A percentile compares a stretch with the other conserved stretches of the same genome.
phyloP scores from a whole-genome alignment of 2,888 invertebrate species.

The Criorhina ranunculi region DNA sequence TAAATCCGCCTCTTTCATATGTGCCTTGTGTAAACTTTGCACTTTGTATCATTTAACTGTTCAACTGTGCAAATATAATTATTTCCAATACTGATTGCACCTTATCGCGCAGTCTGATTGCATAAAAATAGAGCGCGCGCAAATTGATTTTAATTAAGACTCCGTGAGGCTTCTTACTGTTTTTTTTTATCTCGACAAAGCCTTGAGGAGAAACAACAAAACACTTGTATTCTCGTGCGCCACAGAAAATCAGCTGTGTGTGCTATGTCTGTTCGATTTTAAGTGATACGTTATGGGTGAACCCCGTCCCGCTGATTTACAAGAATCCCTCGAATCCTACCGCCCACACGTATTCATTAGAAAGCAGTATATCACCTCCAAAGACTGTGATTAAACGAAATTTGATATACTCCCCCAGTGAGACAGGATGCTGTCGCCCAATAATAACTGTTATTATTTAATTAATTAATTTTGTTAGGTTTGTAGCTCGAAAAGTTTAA shows the following conservation, averaged over 20 bases:
- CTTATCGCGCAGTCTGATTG: constrained; percentile 46
- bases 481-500: constrained; percentile 21
- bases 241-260: constrained; percentile 35
- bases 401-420: constrained; percentile 12
- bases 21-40: neutral
- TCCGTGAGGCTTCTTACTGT: neutral
- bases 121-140: constrained; percentile 39
- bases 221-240: constrained; percentile 35
- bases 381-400: constrained; percentile 11
- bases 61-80: constrained; percentile 18
- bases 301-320: neutral
- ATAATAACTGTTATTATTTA: constrained; percentile 13
- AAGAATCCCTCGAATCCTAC: neutral
- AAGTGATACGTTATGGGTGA: constrained; percentile 16
- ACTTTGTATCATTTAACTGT: neutral
- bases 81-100: constrained; percentile 37
- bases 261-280: constrained; percentile 13
- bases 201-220: constrained; percentile 41
- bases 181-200: constrained; percentile 22
- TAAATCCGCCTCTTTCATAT: no score
- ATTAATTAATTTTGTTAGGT: constrained; percentile 24
- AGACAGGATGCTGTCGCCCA: constrained; percentile 20
- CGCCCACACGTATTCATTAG: neutral
- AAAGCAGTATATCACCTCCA: neutral
- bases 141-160: constrained; percentile 55